Base-by-base conservation (phyloP, 2,888 invertebrate species). In the Cataglyphis livida region DNA sequence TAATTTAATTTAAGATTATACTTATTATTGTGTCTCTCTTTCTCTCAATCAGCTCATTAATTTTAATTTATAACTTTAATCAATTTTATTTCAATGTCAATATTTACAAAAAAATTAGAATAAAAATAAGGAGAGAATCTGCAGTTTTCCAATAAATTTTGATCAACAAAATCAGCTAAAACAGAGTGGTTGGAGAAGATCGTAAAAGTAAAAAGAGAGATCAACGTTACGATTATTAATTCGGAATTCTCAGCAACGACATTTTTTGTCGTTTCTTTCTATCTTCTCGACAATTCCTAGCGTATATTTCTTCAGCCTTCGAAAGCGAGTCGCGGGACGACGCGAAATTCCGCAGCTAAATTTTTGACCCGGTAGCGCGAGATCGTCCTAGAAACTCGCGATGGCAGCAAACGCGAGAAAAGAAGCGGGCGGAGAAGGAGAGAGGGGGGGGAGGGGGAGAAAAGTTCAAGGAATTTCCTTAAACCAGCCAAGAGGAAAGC, bases 361-460 rank as follows among this genome's bases (percentile, higher is more conserved):
- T 70, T 61, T 70, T 70, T 48, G 59, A 65, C 54, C 66, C 54
- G 41, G 12, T n/a, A 32, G 18, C 68, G 59, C 57, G 57, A 25
- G 51, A 78, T 44, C 41, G 54, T 78, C 57, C 70, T 44, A 59
- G 78, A 78, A 78, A 78, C 12, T 68, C 70, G 59, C 70, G 70
- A 41, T 0, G 28, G 41, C 15, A 28, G 7, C 54, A n/a, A 65
- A 65, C n/a, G 41, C 7, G 25, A 25, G 25, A 25, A 25, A 25
- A 25, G 25, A 25, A 25, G 25, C 1, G 25, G 25, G 25, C 25
- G 25, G 25, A 0, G 25, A 1, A 25, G 25, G 0, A 25, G 25
- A 1, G 1, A 25, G 25, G 25, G 1, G 25, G 25, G 12, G 25
- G 35, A 2, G 21, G 21, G 18, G 12, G 35, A 32, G 74, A 68